Conservation (phyloP, 2,888 invertebrate genomes). For the Boloria euphrosyne region DNA sequence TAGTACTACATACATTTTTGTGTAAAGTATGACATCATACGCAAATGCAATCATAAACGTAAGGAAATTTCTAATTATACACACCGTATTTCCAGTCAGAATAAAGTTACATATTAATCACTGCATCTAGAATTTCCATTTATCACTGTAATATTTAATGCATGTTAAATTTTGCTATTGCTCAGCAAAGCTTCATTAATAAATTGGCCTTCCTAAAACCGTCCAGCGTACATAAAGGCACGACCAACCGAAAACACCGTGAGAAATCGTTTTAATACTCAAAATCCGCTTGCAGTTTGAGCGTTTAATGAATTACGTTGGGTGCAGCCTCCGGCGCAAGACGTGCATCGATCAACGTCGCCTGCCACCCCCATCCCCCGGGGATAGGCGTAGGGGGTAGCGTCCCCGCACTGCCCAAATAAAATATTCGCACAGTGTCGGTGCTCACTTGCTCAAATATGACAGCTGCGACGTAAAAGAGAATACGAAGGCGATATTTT, state of each 20-base stretch:
- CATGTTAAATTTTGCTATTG: constrained; percentile 36
- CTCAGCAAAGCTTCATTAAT: constrained; percentile 61
- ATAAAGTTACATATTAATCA: constrained; percentile 12
- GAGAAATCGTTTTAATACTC: constrained; percentile 82
- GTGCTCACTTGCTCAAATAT: constrained; percentile 67
- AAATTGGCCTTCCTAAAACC: constrained; percentile 67
- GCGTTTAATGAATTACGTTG: constrained; percentile 82
- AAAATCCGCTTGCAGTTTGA: constrained; percentile 82
- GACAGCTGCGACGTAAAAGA: constrained; percentile 61
- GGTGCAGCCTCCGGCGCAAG: constrained; percentile 84
- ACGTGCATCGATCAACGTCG: constrained; percentile 86
- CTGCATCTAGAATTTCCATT: constrained; percentile 14
- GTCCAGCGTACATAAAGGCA: constrained; percentile 59
- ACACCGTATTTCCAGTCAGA: background rate
- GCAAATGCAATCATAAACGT: background rate
- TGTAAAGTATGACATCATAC: too few species aligned
- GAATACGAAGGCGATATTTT: constrained; percentile 45
- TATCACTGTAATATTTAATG: constrained; percentile 25
- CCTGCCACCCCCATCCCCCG: constrained; percentile 53
- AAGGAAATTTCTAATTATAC: constrained; percentile 9
- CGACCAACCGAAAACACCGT: constrained; percentile 73
- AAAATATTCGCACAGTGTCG: constrained; percentile 73
- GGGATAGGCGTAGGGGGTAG: constrained; percentile 67
- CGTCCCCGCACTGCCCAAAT: constrained; percentile 76
- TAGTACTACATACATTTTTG: too few species aligned